These are phyloP conservation scores for Empis livida DNA, from an alignment of 2,888 invertebrate species.

Conservation along the genomic window DNA sequence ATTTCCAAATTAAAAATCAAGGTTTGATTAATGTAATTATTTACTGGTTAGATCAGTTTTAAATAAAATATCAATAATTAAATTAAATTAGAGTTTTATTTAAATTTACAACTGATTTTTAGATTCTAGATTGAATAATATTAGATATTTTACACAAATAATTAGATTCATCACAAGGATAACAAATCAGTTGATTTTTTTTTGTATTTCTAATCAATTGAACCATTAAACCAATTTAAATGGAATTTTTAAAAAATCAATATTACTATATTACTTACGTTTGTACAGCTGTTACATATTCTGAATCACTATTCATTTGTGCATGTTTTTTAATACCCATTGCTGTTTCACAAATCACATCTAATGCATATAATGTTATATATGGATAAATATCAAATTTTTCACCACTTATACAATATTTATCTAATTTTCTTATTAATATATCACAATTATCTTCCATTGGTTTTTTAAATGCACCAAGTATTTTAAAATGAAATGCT, in stretches of 20 bases:
- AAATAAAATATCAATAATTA: too few relatives aligned
- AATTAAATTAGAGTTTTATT: too few relatives aligned
- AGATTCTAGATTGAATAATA: too few relatives aligned
- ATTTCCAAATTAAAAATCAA: too few relatives aligned
- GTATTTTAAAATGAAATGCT: conserved; percentile 66
- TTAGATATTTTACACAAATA: too few relatives aligned
- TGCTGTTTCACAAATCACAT: conserved; percentile 48
- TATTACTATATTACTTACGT: conserved; percentile 38
- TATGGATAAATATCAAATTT: conserved; percentile 44
- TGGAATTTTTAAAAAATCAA: neutral
- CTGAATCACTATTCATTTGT: conserved; percentile 50
- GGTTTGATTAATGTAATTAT: too few relatives aligned
- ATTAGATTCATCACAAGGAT: too few relatives aligned
- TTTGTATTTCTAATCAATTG: too few relatives aligned
- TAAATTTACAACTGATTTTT: too few relatives aligned
- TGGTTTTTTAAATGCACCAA: conserved; percentile 57
- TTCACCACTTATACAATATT: conserved; percentile 34
- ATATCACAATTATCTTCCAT: conserved; percentile 53
- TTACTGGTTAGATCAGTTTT: too few relatives aligned
- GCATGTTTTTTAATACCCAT: conserved; percentile 69
- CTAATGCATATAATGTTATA: conserved; percentile 37
- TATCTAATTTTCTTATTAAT: conserved; percentile 34
- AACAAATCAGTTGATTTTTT: too few relatives aligned
- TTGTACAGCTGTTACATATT: conserved; percentile 59
- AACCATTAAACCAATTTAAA: too few relatives aligned